Evolutionary conservation across 2,797 vertebrate species (phyloP).

Genomic region (Agapornis canus): DNA sequence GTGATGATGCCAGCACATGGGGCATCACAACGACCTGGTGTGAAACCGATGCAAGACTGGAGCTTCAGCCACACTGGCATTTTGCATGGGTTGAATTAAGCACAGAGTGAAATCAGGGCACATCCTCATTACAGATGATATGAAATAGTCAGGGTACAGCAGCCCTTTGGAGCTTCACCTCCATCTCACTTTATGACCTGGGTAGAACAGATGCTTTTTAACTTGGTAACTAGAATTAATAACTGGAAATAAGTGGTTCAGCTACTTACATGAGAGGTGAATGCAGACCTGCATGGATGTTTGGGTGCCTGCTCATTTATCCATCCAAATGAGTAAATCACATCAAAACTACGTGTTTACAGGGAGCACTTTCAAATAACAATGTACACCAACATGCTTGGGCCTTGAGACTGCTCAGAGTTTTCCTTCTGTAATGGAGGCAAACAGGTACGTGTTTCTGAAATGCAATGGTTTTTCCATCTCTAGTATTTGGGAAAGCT

Average conservation of each 20-base stretch:
- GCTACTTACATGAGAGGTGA: neutral
- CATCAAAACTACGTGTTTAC: neutral
- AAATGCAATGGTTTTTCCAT: neutral
- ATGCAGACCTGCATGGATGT: neutral
- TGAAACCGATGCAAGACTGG: neutral
- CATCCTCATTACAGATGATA: neutral
- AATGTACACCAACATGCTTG: neutral
- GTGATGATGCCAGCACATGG: neutral
- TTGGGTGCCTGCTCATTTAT: constrained; percentile 7
- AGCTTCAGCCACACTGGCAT: neutral
- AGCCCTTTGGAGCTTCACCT: constrained; percentile 4
- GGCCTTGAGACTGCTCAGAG: neutral
- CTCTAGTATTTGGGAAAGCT: neutral
- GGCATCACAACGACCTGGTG: neutral
- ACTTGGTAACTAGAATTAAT: neutral
- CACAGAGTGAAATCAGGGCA: neutral
- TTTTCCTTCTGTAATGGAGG: neutral
- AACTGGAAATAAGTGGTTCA: neutral
- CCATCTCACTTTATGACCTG: constrained; percentile 18
- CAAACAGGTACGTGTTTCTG: neutral
- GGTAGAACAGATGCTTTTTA: neutral
- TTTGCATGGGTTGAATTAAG: neutral
- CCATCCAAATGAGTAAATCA: neutral
- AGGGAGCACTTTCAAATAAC: neutral
- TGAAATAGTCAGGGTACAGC: neutral